Conservation (phyloP, 2,797 vertebrate species). For the Sebastes cheni region DNA sequence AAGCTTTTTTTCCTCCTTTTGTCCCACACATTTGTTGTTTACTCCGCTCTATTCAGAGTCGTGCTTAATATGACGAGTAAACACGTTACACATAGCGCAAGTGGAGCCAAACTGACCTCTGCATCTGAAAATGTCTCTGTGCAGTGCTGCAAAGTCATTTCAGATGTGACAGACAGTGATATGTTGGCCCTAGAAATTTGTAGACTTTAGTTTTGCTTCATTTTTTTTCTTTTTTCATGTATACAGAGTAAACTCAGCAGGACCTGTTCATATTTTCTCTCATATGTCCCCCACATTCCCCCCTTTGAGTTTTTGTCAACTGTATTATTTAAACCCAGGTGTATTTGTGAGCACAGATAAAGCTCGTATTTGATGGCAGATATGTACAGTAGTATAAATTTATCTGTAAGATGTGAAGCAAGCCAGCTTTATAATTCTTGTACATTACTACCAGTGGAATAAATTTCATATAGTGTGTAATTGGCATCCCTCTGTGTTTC, state of each 20-base stretch:
- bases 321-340: constrained; percentile 44
- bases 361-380: constrained; percentile 7
- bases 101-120: no score
- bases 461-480: constrained; percentile 63
- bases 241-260: not conserved
- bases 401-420: constrained; percentile 36
- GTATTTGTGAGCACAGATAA: constrained; percentile 33
- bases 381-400: constrained; percentile 50
- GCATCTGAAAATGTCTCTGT: no score
- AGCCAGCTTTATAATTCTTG: constrained; percentile 66
- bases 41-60: no score
- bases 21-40: no score
- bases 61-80: no score
- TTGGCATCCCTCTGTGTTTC: not conserved
- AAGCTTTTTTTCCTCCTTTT: no score
- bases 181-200: constrained; percentile 5
- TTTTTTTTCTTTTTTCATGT: not conserved
- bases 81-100: no score
- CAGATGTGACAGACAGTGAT: not conserved
- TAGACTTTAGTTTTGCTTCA: constrained; percentile 2
- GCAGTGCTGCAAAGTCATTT: no score
- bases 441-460: constrained; percentile 70
- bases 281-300: not conserved
- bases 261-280: constrained; percentile 24
- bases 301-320: not conserved